Evolutionary conservation across 2,113 vertebrate species (phyloP).

Genomic region (Mus pahari): DNA sequence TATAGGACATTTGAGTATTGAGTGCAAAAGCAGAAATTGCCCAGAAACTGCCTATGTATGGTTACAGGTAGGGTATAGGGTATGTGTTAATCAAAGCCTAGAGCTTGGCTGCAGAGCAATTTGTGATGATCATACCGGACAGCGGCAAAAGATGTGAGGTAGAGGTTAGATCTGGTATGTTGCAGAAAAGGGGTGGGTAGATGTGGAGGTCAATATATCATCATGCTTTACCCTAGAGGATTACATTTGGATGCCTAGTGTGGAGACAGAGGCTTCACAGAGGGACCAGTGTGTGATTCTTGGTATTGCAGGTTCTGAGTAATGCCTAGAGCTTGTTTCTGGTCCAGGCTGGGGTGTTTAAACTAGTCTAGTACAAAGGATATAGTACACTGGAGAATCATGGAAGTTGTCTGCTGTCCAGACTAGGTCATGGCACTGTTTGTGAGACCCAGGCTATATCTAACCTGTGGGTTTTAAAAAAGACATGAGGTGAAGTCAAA

Average conservation of each 20-base stretch:
- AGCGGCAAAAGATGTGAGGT: background rate
- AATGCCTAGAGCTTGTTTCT: background rate
- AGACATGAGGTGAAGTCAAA: background rate
- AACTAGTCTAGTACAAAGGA: background rate
- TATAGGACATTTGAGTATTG: background rate
- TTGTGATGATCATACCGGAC: background rate
- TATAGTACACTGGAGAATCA: background rate
- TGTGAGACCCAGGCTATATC: background rate
- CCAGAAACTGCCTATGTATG: background rate
- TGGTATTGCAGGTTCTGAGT: background rate
- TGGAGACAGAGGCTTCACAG: background rate
- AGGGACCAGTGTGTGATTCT: background rate
- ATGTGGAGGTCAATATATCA: background rate
- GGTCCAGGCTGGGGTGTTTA: background rate
- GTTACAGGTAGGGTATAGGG: background rate
- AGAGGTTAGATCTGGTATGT: background rate
- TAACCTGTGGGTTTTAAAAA: background rate
- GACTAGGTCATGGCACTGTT: background rate
- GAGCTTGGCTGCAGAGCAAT: background rate
- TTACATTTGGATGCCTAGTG: background rate
- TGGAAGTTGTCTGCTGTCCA: background rate
- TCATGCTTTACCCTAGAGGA: background rate
- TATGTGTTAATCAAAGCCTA: background rate
- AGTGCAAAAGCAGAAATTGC: background rate
- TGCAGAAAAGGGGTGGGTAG: background rate